phyloP scores from a whole-genome alignment of 2,888 invertebrate species.

The Peribatodes rhomboidaria region DNA sequence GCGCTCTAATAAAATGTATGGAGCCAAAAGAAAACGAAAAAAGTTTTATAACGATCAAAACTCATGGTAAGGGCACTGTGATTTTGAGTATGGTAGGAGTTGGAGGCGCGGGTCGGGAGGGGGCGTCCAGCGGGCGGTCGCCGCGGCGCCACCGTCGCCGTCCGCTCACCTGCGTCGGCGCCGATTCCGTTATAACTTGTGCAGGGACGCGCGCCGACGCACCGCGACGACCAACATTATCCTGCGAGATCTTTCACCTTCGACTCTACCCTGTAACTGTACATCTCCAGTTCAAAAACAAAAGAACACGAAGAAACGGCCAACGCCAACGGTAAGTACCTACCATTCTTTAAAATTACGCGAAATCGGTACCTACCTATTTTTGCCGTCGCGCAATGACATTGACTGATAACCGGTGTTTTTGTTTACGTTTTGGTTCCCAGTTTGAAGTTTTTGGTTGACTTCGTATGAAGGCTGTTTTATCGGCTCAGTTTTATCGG shows the following conservation, averaged over 20 bases:
- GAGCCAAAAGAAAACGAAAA: no score
- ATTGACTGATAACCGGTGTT: slow-evolving; percentile 5
- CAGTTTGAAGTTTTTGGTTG: no score
- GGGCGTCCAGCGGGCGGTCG: slow-evolving; percentile 60
- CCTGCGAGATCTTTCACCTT: not conserved
- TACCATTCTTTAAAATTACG: not conserved
- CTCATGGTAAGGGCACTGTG: no score
- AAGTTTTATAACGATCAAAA: no score
- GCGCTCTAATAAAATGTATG: no score
- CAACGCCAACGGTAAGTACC: not conserved
- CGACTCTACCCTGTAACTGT: not conserved
- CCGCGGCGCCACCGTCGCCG: slow-evolving; percentile 77
- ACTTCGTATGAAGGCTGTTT: no score
- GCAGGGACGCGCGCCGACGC: slow-evolving; percentile 62
- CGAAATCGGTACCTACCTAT: not conserved
- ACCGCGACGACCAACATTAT: slow-evolving; percentile 48
- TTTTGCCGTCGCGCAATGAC: not conserved
- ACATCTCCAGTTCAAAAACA: not conserved
- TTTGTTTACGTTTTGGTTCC: slow-evolving; percentile 1
- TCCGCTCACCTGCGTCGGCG: slow-evolving; percentile 58
- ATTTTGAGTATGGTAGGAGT: no score
- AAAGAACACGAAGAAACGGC: not conserved
- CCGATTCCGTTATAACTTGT: slow-evolving; percentile 49
- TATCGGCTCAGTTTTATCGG: no score
- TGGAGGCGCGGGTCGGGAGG: slow-evolving; percentile 45